Evolutionary conservation across 2,888 invertebrate genomes (phyloP).

Genomic region (Torymus aiolomorphi): DNA sequence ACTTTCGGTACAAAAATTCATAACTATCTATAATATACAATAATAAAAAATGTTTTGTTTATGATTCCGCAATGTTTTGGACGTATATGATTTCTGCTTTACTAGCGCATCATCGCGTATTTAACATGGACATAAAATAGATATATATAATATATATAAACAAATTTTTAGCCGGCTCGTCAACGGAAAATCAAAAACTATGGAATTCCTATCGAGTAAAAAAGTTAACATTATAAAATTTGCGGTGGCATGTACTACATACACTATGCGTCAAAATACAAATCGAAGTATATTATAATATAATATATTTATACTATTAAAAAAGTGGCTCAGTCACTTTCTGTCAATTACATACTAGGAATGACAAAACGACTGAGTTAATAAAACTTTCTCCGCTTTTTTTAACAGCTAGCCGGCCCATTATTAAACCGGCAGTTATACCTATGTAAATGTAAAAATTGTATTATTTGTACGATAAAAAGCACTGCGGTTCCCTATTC

Average conservation of each 20-base stretch:
- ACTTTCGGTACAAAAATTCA: conserved; percentile 49
- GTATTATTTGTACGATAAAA: conserved; percentile 53
- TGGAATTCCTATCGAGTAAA: background rate
- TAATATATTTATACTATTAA: background rate
- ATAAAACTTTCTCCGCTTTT: conserved; percentile 24
- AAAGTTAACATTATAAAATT: conserved; percentile 48
- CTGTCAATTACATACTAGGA: conserved; percentile 32
- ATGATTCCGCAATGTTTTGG: conserved; percentile 9
- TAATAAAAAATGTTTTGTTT: conserved; percentile 16
- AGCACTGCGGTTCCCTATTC: conserved; percentile 48
- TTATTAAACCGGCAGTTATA: conserved; percentile 26
- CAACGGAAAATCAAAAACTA: conserved; percentile 8
- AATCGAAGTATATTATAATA: conserved; percentile 19
- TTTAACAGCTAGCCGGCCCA: conserved; percentile 21
- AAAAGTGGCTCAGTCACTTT: conserved; percentile 27
- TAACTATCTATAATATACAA: conserved; percentile 46
- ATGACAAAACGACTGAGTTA: conserved; percentile 25
- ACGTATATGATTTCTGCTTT: conserved; percentile 1
- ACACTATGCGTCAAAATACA: conserved; percentile 32
- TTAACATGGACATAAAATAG: conserved; percentile 30
- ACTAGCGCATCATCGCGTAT: conserved; percentile 7
- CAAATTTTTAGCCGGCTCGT: conserved; percentile 4
- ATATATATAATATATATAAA: conserved; percentile 25
- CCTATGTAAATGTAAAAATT: conserved; percentile 7
- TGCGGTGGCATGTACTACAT: conserved; percentile 13